A percentile compares a stretch with the other conserved stretches of the same genome.
These are phyloP conservation scores for Toxotes chatareus DNA, from an alignment of 2,113 vertebrate genomes.

Conservation along the genomic window DNA sequence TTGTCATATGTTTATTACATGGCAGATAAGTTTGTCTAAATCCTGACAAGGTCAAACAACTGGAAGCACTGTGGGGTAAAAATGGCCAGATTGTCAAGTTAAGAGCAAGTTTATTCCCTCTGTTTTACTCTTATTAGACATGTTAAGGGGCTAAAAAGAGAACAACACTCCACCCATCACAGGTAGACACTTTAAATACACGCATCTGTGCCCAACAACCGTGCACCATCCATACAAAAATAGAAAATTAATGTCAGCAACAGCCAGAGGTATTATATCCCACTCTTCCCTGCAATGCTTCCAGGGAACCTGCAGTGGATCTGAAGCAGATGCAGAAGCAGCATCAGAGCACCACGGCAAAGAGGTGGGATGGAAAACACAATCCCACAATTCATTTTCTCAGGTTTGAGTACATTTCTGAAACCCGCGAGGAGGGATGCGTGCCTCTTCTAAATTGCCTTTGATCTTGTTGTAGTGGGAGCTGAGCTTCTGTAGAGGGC, in stretches of 20 bases:
- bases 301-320: conserved; percentile 40
- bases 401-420: conserved; percentile 71
- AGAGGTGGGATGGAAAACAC: conserved; percentile 62
- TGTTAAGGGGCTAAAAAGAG: background rate
- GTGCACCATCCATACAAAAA: conserved; percentile 24
- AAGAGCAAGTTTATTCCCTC: conserved; percentile 38
- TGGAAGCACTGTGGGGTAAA: conserved; percentile 8
- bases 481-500: conserved; percentile 81
- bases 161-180: background rate
- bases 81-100: conserved; percentile 48
- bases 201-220: conserved; percentile 14
- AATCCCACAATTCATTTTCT: conserved; percentile 69
- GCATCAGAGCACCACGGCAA: conserved; percentile 24
- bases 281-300: conserved; percentile 39
- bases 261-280: conserved; percentile 20
- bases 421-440: conserved; percentile 64
- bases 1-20: conserved; percentile 17
- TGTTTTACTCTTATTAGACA: conserved; percentile 4
- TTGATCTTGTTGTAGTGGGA: conserved; percentile 83
- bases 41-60: conserved; percentile 68
- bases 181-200: background rate
- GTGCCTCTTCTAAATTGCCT: conserved; percentile 69
- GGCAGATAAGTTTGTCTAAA: conserved; percentile 17
- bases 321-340: conserved; percentile 27
- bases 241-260: conserved; percentile 33